Percentiles rank a stretch among this genome's conserved stretches.
phyloP scores from a whole-genome alignment of 2,888 invertebrate genomes.

The Drosophila diplacantha region DNA sequence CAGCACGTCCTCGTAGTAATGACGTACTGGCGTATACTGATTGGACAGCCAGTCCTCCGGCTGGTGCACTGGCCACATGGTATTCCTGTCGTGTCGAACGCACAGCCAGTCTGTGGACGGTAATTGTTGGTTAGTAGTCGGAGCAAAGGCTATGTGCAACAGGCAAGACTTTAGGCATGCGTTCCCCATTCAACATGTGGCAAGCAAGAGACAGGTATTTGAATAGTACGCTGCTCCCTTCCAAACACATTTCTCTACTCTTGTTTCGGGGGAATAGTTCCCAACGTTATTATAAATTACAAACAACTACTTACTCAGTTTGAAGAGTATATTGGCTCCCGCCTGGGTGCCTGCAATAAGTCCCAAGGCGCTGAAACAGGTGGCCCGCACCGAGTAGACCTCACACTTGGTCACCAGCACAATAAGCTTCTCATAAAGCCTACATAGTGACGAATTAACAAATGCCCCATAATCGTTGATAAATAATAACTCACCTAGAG shows the following conservation, averaged over 20 bases:
- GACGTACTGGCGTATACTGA: constrained; percentile 77
- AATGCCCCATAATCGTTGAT: background rate
- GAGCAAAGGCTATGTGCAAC: too few relatives aligned
- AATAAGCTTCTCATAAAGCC: constrained; percentile 79
- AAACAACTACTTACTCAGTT: constrained; percentile 79
- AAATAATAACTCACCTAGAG: constrained; percentile 59
- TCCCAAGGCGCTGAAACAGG: constrained; percentile 89
- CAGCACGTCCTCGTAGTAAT: constrained; percentile 77
- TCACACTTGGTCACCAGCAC: constrained; percentile 87
- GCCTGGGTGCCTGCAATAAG: constrained; percentile 89
- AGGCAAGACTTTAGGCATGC: too few relatives aligned
- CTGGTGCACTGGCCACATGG: constrained; percentile 86
- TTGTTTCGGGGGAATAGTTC: too few relatives aligned
- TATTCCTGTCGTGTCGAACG: constrained; percentile 86
- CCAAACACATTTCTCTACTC: too few relatives aligned
- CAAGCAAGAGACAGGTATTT: background rate
- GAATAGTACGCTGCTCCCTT: background rate
- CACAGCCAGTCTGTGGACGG: constrained; percentile 82
- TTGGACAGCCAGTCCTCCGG: constrained; percentile 81
- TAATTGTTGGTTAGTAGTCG: background rate
- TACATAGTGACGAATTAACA: constrained; percentile 26
- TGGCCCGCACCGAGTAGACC: constrained; percentile 92
- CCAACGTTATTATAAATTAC: too few relatives aligned
- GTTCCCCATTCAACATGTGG: background rate
- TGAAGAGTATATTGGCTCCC: constrained; percentile 88